These are phyloP conservation scores for Chelonus insularis DNA, from an alignment of 1,140 invertebrate genomes.

Conservation along the genomic window DNA sequence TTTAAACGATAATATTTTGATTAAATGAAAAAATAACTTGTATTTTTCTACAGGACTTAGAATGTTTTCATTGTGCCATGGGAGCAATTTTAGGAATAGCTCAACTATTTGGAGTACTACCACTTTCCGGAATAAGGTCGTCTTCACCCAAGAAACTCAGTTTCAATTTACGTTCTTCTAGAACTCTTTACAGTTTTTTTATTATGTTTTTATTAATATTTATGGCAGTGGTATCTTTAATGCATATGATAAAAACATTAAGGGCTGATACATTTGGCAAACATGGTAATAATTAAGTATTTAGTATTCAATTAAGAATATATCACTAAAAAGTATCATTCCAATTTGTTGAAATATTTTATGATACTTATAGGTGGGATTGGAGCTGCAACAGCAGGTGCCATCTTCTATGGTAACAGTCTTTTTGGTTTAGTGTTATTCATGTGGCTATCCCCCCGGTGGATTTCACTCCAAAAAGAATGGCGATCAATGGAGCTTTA, in stretches of 20 bases:
- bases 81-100: slow-evolving; percentile 41
- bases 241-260: slow-evolving; percentile 49
- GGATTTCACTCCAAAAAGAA: slow-evolving; percentile 51
- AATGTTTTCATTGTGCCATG: slow-evolving; percentile 50
- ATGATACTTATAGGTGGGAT: slow-evolving; percentile 55
- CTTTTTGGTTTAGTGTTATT: slow-evolving; percentile 52
- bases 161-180: slow-evolving; percentile 37
- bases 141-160: slow-evolving; percentile 36
- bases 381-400: slow-evolving; percentile 55
- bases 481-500: slow-evolving; percentile 56
- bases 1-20: too few relatives aligned
- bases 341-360: too few relatives aligned
- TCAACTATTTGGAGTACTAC: slow-evolving; percentile 53
- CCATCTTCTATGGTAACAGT: slow-evolving; percentile 59
- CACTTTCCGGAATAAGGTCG: slow-evolving; percentile 40
- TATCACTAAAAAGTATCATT: too few relatives aligned
- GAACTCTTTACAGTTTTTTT: slow-evolving; percentile 37
- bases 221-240: slow-evolving; percentile 39
- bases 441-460: slow-evolving; percentile 51
- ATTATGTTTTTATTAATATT: slow-evolving; percentile 33
- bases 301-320: too few relatives aligned
- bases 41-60: slow-evolving; percentile 45
- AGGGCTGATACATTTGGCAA: slow-evolving; percentile 39
- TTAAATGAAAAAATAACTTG: too few relatives aligned
- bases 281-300: too few relatives aligned